phyloP scores from a whole-genome alignment of 2,888 invertebrate species.

The Chymomyza procnemis region DNA sequence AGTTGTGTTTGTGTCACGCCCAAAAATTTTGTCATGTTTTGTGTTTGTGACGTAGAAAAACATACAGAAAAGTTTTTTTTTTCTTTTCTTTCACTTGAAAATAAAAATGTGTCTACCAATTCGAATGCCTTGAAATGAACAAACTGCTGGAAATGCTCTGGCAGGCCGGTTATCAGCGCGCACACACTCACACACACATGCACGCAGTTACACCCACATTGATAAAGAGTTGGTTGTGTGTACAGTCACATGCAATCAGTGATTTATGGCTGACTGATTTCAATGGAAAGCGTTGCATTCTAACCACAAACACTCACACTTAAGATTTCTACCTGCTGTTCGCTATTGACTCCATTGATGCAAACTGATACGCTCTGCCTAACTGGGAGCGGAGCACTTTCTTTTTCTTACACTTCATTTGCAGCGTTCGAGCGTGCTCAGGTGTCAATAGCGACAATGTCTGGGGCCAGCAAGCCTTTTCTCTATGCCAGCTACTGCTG shows the following conservation, averaged over 20 bases:
- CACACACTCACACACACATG: constrained; percentile 13
- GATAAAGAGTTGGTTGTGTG: constrained; percentile 21
- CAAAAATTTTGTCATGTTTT: constrained; percentile 67
- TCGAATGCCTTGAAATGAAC: constrained; percentile 65
- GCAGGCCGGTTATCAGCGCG: constrained; percentile 55
- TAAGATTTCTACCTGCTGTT: constrained; percentile 23
- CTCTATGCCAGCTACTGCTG: neutral
- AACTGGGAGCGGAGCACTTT: constrained; percentile 45
- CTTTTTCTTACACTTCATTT: constrained; percentile 55
- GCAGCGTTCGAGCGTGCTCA: constrained; percentile 43
- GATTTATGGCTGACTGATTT: constrained; percentile 56
- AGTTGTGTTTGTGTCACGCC: constrained; percentile 47
- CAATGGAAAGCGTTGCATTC: constrained; percentile 45
- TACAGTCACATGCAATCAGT: constrained; percentile 37
- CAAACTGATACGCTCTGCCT: constrained; percentile 6
- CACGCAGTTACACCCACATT: constrained; percentile 8
- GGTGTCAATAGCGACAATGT: constrained; percentile 68
- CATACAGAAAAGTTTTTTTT: constrained; percentile 1
- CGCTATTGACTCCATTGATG: constrained; percentile 28
- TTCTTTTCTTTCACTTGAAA: constrained; percentile 36
- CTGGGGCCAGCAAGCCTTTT: constrained; percentile 14
- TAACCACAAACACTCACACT: constrained; percentile 9
- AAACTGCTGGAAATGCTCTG: constrained; percentile 46
- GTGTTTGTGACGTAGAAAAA: constrained; percentile 35
- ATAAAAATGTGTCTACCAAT: constrained; percentile 63